phyloP scores from a whole-genome alignment of 23 tunicate species.

The Trididemnum nubilum region DNA sequence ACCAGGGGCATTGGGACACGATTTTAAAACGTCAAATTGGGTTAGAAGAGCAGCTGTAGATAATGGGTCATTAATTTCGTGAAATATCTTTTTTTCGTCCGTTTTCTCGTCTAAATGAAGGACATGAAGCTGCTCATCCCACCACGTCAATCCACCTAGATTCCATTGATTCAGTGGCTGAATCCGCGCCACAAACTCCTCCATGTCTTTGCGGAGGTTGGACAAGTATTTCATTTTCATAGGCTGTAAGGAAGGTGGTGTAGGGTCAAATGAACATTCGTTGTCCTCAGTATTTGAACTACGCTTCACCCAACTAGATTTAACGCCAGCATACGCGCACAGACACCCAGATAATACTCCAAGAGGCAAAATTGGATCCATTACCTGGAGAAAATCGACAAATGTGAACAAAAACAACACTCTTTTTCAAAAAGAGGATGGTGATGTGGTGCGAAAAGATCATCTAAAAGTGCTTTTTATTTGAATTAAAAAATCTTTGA shows the following conservation, averaged over 20 bases:
- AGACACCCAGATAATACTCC: constrained; percentile 70
- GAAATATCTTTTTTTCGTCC: neutral
- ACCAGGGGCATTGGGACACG: neutral
- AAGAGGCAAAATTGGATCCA: constrained; percentile 78
- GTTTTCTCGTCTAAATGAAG: constrained; percentile 10
- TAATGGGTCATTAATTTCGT: neutral
- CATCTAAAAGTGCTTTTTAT: too few relatives aligned
- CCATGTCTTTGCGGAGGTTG: constrained; percentile 62
- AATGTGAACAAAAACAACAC: too few relatives aligned
- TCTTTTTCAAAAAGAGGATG: too few relatives aligned
- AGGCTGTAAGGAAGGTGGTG: constrained; percentile 39
- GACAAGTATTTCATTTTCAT: constrained; percentile 40
- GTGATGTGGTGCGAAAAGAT: too few relatives aligned
- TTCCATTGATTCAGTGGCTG: neutral
- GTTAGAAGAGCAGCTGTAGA: neutral
- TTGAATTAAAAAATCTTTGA: too few relatives aligned
- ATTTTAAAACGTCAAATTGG: neutral
- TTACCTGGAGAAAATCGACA: constrained; percentile 37
- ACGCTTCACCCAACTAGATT: constrained; percentile 47
- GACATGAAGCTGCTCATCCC: constrained; percentile 69
- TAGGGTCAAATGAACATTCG: neutral
- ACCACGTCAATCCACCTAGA: constrained; percentile 30
- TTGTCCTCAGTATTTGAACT: neutral
- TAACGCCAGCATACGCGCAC: constrained; percentile 60
- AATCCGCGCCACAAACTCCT: constrained; percentile 43